phyloP scores from a whole-genome alignment of 2,113 vertebrate species.

The Rhea americana region DNA sequence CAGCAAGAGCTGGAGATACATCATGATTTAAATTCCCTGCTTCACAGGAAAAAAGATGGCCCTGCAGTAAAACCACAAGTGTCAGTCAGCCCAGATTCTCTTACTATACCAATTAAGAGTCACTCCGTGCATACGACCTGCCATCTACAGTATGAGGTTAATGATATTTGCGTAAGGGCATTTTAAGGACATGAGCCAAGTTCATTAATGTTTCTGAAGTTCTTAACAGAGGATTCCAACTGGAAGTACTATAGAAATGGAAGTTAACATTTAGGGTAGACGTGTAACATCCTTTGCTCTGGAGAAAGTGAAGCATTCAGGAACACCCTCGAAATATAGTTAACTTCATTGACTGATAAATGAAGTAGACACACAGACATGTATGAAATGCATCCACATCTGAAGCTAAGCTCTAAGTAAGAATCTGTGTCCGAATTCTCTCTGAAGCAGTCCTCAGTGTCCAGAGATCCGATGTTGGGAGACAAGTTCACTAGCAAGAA shows the following conservation, averaged over 20 bases:
- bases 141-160: not conserved
- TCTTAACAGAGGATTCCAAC: not conserved
- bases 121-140: not conserved
- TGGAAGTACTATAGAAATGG: not conserved
- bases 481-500: not conserved
- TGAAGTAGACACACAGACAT: not conserved
- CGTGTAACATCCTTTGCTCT: not conserved
- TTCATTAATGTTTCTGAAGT: slow-evolving; percentile 3
- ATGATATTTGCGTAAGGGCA: not conserved
- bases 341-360: not conserved
- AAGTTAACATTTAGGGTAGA: not conserved
- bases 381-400: not conserved
- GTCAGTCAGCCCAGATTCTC: not conserved
- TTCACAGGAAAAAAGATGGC: not conserved
- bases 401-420: not conserved
- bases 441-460: not conserved
- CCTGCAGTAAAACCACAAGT: slow-evolving; percentile 6
- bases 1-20: slow-evolving; percentile 1
- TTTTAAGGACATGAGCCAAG: not conserved
- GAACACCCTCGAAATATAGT: not conserved
- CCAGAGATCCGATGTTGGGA: not conserved
- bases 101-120: not conserved
- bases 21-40: slow-evolving; percentile 11
- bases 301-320: not conserved
- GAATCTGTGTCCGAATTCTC: not conserved